phyloP scores from a whole-genome alignment of 2,113 vertebrate species.

The Speoplatyrhinus poulsoni region DNA sequence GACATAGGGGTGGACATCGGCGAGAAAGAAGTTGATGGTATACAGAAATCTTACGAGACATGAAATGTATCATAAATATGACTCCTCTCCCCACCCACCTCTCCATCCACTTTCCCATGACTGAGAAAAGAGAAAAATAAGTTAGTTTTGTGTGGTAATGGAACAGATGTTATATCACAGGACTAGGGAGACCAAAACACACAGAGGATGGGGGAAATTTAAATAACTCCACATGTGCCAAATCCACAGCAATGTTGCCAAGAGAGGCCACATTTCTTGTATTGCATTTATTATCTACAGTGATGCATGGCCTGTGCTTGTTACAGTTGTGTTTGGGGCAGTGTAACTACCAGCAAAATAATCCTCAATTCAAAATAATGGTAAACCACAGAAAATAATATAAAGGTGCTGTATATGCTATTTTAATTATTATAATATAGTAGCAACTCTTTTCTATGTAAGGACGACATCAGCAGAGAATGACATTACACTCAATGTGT shows the following conservation, averaged over 20 bases:
- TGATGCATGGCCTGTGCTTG: neutral
- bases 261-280: slow-evolving; percentile 2
- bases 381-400: too few species aligned
- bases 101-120: neutral
- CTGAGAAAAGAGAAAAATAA: too few species aligned
- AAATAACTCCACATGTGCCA: neutral
- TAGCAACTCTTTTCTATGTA: too few species aligned
- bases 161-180: slow-evolving; percentile 37
- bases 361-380: too few species aligned
- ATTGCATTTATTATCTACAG: neutral
- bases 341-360: neutral
- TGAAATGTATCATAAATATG: neutral
- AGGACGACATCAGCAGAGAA: too few species aligned
- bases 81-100: slow-evolving; percentile 21
- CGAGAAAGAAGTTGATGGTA: neutral
- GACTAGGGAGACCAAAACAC: slow-evolving; percentile 15
- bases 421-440: too few species aligned
- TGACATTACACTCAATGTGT: too few species aligned
- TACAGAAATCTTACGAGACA: too few species aligned
- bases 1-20: slow-evolving; percentile 1
- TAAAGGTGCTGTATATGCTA: too few species aligned
- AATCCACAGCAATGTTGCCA: neutral
- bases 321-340: neutral
- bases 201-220: neutral
- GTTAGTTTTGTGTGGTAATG: neutral